These are phyloP conservation scores for Uloborus plumipes DNA, from an alignment of 2,888 invertebrate species.

Conservation along the genomic window DNA sequence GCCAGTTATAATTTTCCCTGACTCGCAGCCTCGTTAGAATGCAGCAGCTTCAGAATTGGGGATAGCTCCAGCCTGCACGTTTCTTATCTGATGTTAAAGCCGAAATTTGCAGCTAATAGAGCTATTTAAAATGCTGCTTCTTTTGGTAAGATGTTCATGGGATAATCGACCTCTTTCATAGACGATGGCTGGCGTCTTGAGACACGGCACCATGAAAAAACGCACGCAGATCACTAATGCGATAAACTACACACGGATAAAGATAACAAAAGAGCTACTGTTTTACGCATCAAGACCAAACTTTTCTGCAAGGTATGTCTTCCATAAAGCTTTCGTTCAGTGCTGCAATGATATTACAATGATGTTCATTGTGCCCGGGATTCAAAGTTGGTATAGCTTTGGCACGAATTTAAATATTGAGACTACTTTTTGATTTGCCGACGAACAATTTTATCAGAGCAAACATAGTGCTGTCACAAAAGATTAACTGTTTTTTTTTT, in stretches of 20 bases:
- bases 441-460: too few relatives aligned
- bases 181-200: slow-evolving; percentile 37
- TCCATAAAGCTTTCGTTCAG: too few relatives aligned
- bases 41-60: slow-evolving; percentile 21
- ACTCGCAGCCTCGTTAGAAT: slow-evolving; percentile 43
- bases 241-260: slow-evolving; percentile 46
- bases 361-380: too few relatives aligned
- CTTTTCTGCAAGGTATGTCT: too few relatives aligned
- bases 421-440: too few relatives aligned
- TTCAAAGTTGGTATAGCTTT: too few relatives aligned
- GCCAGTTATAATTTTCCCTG: slow-evolving; percentile 34
- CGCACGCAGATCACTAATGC: slow-evolving; percentile 26
- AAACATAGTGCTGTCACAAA: too few relatives aligned
- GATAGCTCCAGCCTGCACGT: slow-evolving; percentile 13
- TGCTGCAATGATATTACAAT: too few relatives aligned
- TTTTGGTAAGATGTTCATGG: slow-evolving; percentile 22
- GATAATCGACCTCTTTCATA: slow-evolving; percentile 44
- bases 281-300: slow-evolving; percentile 24
- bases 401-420: too few relatives aligned
- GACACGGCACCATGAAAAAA: slow-evolving; percentile 38
- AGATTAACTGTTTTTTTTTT: too few relatives aligned
- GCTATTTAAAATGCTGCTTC: slow-evolving; percentile 58
- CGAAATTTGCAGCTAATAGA: slow-evolving; percentile 59
- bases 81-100: slow-evolving; percentile 49
- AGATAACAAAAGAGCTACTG: slow-evolving; percentile 57